phyloP scores from a whole-genome alignment of 2,888 invertebrate genomes.

The Morpho helenor region DNA sequence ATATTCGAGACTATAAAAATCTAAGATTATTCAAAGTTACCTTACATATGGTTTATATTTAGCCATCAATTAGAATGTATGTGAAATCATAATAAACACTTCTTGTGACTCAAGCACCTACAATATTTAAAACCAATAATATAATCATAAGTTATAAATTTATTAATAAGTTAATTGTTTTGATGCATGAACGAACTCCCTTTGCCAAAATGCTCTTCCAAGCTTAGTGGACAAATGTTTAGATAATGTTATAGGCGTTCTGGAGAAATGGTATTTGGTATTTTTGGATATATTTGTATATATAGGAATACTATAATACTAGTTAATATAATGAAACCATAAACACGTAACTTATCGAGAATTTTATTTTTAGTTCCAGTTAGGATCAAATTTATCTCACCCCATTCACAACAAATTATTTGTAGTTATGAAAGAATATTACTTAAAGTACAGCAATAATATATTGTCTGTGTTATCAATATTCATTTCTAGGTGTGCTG shows the following conservation, averaged over 20 bases:
- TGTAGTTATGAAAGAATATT: too few relatives aligned
- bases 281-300: neutral
- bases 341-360: too few relatives aligned
- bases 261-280: neutral
- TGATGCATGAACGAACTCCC: conserved; percentile 44
- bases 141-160: conserved; percentile 6
- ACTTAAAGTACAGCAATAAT: too few relatives aligned
- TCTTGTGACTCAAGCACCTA: conserved; percentile 24
- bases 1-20: too few relatives aligned
- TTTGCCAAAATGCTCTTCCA: conserved; percentile 29
- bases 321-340: too few relatives aligned
- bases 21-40: too few relatives aligned
- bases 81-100: conserved; percentile 12
- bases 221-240: neutral
- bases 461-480: too few relatives aligned
- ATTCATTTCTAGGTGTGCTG: too few relatives aligned
- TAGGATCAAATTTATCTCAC: too few relatives aligned
- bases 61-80: conserved; percentile 1
- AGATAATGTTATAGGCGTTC: neutral
- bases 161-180: conserved; percentile 30
- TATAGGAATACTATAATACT: too few relatives aligned
- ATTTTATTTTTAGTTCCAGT: too few relatives aligned
- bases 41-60: neutral
- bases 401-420: too few relatives aligned
- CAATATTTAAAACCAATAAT: conserved; percentile 24